Base-by-base conservation (phyloP, 2,888 invertebrate species). In the Cryptosula pallasiana region DNA sequence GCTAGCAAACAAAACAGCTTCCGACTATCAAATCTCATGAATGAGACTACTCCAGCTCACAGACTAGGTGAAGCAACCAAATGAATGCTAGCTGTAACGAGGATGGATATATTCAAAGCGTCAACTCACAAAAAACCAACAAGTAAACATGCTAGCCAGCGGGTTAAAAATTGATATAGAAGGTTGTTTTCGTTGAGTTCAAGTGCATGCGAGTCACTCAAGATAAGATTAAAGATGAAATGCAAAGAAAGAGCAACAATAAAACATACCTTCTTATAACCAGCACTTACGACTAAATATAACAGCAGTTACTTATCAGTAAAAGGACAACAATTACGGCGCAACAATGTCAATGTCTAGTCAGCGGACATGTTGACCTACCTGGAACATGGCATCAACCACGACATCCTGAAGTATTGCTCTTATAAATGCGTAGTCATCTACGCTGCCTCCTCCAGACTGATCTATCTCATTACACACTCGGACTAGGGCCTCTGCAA, bases 361-460 rank as follows among this genome's bases (percentile, higher is more conserved):
- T n/a, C n/a, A n/a, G n/a, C n/a, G n/a, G n/a, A n/a, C n/a, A n/a
- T n/a, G n/a, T n/a, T n/a, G n/a, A n/a, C 5, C 27, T 70, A 70
- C 70, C 70, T 70, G 70, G 23, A 70, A 54, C 45, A 70, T 54
- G 45, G 70, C 70, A 70, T 70, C 55, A 3, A 54, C 70, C 35
- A 70, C 55, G 3, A 70, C 55, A 70, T 70, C 70, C 36, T 70
- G 70, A 13, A 70, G 32, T 20, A 70, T 70, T 2, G 45, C 55
- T 36, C 45, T 36, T 9, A 70, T 5, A 54, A 70, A 70, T 3
- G 25, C 70, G 29, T 70, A 70, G 13, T 70, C 70, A 3, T 36
- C 70, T 3, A 29, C 5, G 2, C 35, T 54, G 27, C 63, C 63
- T 63, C 63, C 63, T 2, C 9, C 35, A 54, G 70, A 36, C 70